phyloP scores from a whole-genome alignment of 2,888 invertebrate genomes.

The Troides oblongomaculatus region DNA sequence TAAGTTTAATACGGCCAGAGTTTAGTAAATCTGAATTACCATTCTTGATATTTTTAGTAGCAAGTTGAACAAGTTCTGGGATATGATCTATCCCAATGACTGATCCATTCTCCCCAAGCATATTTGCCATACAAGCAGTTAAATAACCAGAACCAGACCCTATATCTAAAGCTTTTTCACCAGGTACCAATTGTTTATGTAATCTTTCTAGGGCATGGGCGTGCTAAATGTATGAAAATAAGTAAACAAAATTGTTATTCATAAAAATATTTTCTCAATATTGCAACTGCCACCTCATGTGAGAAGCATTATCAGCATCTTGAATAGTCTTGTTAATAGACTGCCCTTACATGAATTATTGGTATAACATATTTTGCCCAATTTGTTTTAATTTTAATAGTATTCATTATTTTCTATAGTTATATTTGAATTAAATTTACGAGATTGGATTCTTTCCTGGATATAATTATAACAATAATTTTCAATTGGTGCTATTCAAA shows the following conservation, averaged over 20 bases:
- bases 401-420: no score
- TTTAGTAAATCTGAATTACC: conserved; percentile 86
- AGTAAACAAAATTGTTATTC: background rate
- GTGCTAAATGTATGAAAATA: conserved; percentile 81
- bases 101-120: conserved; percentile 84
- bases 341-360: no score
- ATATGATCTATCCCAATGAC: conserved; percentile 96
- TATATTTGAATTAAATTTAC: no score
- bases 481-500: no score
- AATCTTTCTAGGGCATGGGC: conserved; percentile 94
- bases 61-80: conserved; percentile 86
- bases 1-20: conserved; percentile 83
- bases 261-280: background rate
- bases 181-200: conserved; percentile 86
- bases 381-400: no score
- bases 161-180: conserved; percentile 91
- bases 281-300: no score
- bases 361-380: no score
- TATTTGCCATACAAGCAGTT: conserved; percentile 93
- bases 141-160: conserved; percentile 97
- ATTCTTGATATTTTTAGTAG: conserved; percentile 87
- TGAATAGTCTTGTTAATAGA: no score
- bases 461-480: no score
- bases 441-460: no score
- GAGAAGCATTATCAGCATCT: no score